Conservation (phyloP, 2,888 invertebrate genomes). For the Ophion ellenae region DNA sequence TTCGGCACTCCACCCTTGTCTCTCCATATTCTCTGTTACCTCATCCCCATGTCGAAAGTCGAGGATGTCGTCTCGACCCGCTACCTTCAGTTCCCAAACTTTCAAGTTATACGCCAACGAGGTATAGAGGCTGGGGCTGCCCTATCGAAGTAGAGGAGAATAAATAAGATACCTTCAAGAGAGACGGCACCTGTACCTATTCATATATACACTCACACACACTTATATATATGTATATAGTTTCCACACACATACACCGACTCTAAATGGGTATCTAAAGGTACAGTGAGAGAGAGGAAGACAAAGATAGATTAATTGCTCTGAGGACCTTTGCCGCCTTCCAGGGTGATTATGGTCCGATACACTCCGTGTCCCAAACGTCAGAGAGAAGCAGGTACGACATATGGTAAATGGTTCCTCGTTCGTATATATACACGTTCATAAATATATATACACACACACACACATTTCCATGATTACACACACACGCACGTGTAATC, state of each 20-base stretch:
- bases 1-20: background rate
- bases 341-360: conserved; percentile 13
- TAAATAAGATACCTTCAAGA: conserved; percentile 46
- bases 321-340: conserved; percentile 55
- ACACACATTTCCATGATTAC: too few species aligned
- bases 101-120: conserved; percentile 40
- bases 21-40: background rate
- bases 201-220: background rate
- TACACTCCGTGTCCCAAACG: conserved; percentile 30
- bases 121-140: conserved; percentile 6
- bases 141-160: conserved; percentile 16
- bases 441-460: too few species aligned
- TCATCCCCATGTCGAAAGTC: conserved; percentile 39
- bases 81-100: conserved; percentile 53
- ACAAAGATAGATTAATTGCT: conserved; percentile 58
- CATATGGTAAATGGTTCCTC: conserved; percentile 47
- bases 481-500: too few species aligned
- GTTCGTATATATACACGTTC: background rate
- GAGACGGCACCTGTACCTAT: background rate
- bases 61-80: conserved; percentile 44
- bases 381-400: conserved; percentile 41
- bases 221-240: background rate
- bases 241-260: conserved; percentile 32
- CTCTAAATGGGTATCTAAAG: conserved; percentile 44
- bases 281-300: conserved; percentile 13